phyloP scores from a whole-genome alignment of 2,888 invertebrate genomes.

The Tetramorium bicarinatum region DNA sequence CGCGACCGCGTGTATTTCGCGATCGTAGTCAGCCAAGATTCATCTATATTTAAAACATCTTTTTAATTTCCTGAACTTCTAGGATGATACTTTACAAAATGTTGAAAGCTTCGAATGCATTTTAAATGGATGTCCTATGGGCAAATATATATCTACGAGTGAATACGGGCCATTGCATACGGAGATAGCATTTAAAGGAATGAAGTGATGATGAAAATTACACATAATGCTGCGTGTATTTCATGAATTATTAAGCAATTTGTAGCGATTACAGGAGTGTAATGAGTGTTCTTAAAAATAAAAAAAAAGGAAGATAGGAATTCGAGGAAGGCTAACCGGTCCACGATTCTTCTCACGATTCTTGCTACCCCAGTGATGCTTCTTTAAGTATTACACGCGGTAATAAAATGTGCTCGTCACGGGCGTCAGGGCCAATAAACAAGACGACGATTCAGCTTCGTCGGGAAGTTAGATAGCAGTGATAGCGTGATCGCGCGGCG shows the following conservation, averaged over 20 bases:
- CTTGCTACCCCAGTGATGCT: neutral
- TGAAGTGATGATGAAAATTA: neutral
- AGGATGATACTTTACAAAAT: neutral
- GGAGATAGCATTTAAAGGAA: neutral
- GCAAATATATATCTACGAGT: neutral
- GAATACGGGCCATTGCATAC: neutral
- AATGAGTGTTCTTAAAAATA: neutral
- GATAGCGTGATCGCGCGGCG: slow-evolving; percentile 50
- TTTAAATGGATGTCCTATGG: neutral
- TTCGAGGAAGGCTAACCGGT: slow-evolving; percentile 11
- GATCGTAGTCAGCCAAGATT: neutral
- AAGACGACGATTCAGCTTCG: slow-evolving; percentile 52
- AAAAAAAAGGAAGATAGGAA: neutral
- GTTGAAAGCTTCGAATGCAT: neutral
- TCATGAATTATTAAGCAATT: slow-evolving; percentile 1
- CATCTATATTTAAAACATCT: neutral
- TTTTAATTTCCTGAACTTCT: neutral
- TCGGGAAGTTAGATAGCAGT: slow-evolving; percentile 40
- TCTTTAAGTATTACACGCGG: slow-evolving; percentile 31
- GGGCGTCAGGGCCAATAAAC: slow-evolving; percentile 47
- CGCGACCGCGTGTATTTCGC: neutral
- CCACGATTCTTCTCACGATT: slow-evolving; percentile 25
- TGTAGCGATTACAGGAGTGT: neutral
- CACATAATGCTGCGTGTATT: neutral
- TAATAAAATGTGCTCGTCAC: slow-evolving; percentile 54